Conservation (phyloP, 2,113 vertebrate genomes). For the Crotophaga sulcirostris region DNA sequence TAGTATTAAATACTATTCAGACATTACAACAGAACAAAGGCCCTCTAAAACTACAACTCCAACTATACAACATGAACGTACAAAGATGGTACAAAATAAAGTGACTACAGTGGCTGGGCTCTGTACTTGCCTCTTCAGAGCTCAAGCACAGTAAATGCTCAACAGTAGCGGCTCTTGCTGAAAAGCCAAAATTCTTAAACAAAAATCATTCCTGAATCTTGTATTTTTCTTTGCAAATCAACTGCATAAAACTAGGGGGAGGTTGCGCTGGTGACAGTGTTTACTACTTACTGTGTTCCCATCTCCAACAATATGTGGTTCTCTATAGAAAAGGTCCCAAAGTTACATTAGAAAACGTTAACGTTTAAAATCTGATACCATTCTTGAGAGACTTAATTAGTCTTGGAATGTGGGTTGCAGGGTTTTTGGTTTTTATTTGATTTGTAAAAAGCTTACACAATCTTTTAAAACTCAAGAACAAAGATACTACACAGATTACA, state of each 20-base stretch:
- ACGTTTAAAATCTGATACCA: slow-evolving; percentile 12
- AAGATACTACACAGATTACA: neutral
- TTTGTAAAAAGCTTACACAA: neutral
- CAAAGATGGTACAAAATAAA: slow-evolving; percentile 77
- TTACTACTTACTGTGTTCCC: slow-evolving; percentile 9
- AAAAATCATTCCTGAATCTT: neutral
- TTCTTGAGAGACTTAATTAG: slow-evolving; percentile 2
- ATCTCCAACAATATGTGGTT: neutral
- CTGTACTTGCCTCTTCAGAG: slow-evolving; percentile 43
- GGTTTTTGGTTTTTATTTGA: neutral
- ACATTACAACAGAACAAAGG: slow-evolving; percentile 78
- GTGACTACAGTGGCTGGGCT: slow-evolving; percentile 73
- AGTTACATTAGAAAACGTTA: slow-evolving; percentile 25
- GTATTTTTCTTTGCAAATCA: neutral
- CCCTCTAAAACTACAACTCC: slow-evolving; percentile 57
- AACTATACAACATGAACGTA: slow-evolving; percentile 83
- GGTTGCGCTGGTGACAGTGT: slow-evolving; percentile 29
- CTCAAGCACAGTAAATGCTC: slow-evolving; percentile 49
- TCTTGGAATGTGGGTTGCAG: slow-evolving; percentile 41
- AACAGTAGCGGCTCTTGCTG: slow-evolving; percentile 5
- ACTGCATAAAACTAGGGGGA: neutral
- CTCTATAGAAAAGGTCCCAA: slow-evolving; percentile 12
- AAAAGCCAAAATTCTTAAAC: slow-evolving; percentile 10
- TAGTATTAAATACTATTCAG: slow-evolving; percentile 78
- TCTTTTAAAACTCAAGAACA: neutral